phyloP scores from a whole-genome alignment of 2,888 invertebrate species.

The Meiosimyza decipiens region DNA sequence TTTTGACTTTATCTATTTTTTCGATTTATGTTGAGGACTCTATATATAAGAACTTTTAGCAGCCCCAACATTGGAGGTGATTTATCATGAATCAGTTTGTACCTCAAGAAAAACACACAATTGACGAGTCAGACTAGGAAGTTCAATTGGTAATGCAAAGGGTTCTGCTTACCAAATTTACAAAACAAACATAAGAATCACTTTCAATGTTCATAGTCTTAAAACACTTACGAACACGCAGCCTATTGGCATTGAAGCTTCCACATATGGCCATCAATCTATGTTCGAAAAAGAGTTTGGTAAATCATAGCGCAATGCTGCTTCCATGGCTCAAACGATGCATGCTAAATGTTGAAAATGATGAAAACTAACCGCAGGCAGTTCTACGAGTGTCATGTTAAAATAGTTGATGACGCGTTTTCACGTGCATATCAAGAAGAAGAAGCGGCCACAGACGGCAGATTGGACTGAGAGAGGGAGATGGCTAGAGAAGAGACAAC shows the following conservation, averaged over 20 bases:
- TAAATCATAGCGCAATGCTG: neutral
- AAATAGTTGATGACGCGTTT: slow-evolving; percentile 36
- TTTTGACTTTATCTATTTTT: too few relatives aligned
- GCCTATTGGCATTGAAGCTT: too few relatives aligned
- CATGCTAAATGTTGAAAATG: slow-evolving; percentile 4
- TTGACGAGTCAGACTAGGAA: too few relatives aligned
- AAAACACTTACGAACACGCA: slow-evolving; percentile 20
- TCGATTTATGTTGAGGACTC: too few relatives aligned
- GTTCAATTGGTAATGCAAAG: too few relatives aligned
- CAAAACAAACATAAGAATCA: slow-evolving; percentile 15
- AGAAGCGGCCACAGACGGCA: neutral
- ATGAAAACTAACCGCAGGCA: slow-evolving; percentile 31
- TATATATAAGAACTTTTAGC: too few relatives aligned
- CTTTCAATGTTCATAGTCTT: slow-evolving; percentile 29
- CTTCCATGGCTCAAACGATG: neutral
- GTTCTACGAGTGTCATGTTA: slow-evolving; percentile 30
- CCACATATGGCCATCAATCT: too few relatives aligned
- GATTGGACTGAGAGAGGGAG: neutral
- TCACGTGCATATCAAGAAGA: slow-evolving; percentile 15
- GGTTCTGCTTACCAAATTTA: too few relatives aligned
- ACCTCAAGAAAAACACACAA: too few relatives aligned
- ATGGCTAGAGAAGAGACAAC: neutral
- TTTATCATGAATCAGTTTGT: too few relatives aligned
- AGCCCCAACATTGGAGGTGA: too few relatives aligned
- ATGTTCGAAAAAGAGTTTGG: too few relatives aligned